Percentiles rank a stretch among this genome's conserved stretches.
Evolutionary conservation across 1,140 invertebrate species (phyloP).

Genomic region (Micrasema minimum): DNA sequence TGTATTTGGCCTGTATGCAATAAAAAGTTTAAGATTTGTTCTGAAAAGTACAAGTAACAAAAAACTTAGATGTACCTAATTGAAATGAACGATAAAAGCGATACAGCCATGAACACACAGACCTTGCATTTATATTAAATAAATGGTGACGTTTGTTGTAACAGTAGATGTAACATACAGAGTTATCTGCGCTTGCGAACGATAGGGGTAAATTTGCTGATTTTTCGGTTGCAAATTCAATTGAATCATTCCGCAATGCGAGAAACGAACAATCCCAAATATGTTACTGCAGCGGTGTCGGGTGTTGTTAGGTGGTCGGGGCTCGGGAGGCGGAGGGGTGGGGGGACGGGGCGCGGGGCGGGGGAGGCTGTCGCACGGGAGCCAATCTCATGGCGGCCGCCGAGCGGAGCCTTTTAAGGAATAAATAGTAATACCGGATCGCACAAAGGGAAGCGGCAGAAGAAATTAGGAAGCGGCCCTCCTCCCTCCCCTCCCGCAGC

Average conservation of each 20-base stretch:
- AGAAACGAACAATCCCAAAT: constrained; percentile 29
- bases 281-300: constrained; percentile 20
- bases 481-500: constrained; percentile 13
- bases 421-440: constrained; percentile 48
- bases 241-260: constrained; percentile 30
- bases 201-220: neutral
- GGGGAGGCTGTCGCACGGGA: constrained; percentile 27
- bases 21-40: too few relatives aligned
- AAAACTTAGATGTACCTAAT: too few relatives aligned
- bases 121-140: too few relatives aligned
- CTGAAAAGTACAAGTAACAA: too few relatives aligned
- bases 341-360: constrained; percentile 56
- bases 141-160: too few relatives aligned
- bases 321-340: constrained; percentile 58
- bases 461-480: constrained; percentile 43
- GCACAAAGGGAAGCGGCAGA: constrained; percentile 48
- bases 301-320: constrained; percentile 60
- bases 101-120: too few relatives aligned
- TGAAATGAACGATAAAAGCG: too few relatives aligned
- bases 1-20: too few relatives aligned
- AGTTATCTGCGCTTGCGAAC: neutral
- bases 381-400: constrained; percentile 42
- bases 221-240: constrained; percentile 9
- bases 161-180: too few relatives aligned
- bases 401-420: constrained; percentile 44